A percentile compares a stretch with the other conserved stretches of the same genome.
Evolutionary conservation across 2,797 vertebrate species (phyloP).

Genomic region (Lagodon rhomboides): DNA sequence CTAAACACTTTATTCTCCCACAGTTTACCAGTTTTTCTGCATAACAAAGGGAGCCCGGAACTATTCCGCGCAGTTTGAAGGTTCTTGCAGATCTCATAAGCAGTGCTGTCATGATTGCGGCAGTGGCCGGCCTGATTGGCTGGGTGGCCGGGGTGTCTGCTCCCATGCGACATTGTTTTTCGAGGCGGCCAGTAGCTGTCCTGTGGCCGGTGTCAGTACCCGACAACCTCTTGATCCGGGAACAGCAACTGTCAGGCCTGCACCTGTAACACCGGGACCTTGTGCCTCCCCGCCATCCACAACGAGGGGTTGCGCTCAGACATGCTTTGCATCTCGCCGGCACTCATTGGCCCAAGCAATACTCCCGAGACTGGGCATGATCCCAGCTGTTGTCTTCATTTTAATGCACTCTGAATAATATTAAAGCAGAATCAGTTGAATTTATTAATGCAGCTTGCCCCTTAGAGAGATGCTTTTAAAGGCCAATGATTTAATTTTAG

Average conservation of each 20-base stretch:
- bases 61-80: slow-evolving; percentile 49
- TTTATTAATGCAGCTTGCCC: slow-evolving; percentile 85
- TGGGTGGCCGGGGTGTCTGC: slow-evolving; percentile 59
- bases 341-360: slow-evolving; percentile 73
- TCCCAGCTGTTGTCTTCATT: slow-evolving; percentile 88
- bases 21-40: slow-evolving; percentile 49
- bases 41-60: slow-evolving; percentile 43
- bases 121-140: slow-evolving; percentile 56
- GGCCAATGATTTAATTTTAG: slow-evolving; percentile 88
- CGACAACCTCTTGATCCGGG: slow-evolving; percentile 81
- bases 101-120: slow-evolving; percentile 59
- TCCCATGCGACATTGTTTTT: slow-evolving; percentile 78
- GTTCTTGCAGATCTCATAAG: slow-evolving; percentile 52
- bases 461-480: slow-evolving; percentile 88
- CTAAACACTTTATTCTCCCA: slow-evolving; percentile 70
- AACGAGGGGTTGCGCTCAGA: slow-evolving; percentile 57
- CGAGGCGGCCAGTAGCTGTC: slow-evolving; percentile 72
- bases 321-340: slow-evolving; percentile 74
- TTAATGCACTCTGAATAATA: slow-evolving; percentile 88
- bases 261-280: slow-evolving; percentile 85
- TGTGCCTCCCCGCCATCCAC: slow-evolving; percentile 46
- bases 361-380: slow-evolving; percentile 79
- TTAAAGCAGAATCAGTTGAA: slow-evolving; percentile 87
- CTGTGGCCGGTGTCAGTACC: slow-evolving; percentile 76
- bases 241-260: slow-evolving; percentile 83